Base-by-base conservation (phyloP, 2,113 vertebrate genomes). In the Pavo muticus region DNA sequence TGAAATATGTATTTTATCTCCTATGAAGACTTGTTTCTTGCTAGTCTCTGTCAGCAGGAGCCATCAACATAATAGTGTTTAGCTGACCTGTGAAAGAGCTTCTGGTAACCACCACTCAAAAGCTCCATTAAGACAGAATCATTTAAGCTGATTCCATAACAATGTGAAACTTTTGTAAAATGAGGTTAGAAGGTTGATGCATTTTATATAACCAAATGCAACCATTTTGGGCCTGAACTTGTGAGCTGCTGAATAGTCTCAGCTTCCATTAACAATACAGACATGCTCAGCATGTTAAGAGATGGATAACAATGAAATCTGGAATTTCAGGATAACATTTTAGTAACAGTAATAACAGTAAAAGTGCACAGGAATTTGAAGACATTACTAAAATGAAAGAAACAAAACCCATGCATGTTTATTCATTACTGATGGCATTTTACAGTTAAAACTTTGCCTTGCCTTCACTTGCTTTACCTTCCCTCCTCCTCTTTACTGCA, bases 11-110 rank as follows among this genome's bases (percentile, higher is more conserved):
- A 95, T 96, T 95, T 96, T 77, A 72, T 90, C 92, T 96, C 97
- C 87, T 90, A 90, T 90, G 93, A 97, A 96, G 87, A 95, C 96
- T 91, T 87, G 67, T 71, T 93, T 95, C 88, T 95, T 95, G 88
- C 92, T 94, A 93, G 91, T 92, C 52, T 92, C 69, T 96, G 87
- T 95, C 91, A 94, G 84, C 97, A 83, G 91, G 87, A 93, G 64
- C 84, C 88, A 97, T 96, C 95, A 93, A 85, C 91, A 91, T 94
- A 97, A 91, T 81, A 94, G 75, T 91, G 70, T 91, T 97, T 97
- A 92, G 83, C 76, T 95, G 91, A 98, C 97, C 97, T 97, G 91
- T 97, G 93, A 97, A 98, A 95, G 89, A 96, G 86, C 64, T 96
- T 96, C 79, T 95, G 86, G 67, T 89, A 96, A 97, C 95, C 79